A percentile compares a stretch with the other conserved stretches of the same genome.
Conservation (phyloP, 2,113 vertebrate genomes). For the Zosterops japonicus region DNA sequence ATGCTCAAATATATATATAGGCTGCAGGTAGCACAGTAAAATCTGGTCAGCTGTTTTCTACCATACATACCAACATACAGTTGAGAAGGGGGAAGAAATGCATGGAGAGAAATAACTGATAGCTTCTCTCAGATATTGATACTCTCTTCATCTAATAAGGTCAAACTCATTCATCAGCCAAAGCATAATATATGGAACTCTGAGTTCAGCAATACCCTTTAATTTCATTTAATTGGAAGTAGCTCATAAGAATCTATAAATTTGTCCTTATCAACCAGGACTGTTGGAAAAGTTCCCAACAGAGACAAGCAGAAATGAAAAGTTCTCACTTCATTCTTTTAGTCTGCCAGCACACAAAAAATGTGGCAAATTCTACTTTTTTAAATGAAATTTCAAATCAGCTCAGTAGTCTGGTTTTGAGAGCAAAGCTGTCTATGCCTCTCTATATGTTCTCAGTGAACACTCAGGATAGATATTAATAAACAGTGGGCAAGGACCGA, state of each 20-base stretch:
- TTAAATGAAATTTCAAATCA: background rate
- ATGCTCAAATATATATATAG: background rate
- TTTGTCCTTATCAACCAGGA: background rate
- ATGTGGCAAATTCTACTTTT: fast-evolving
- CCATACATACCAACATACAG: no score
- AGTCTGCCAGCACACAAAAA: background rate
- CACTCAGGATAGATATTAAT: background rate
- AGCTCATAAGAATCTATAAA: background rate
- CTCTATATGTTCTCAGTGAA: background rate
- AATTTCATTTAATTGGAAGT: background rate
- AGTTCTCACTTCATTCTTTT: background rate
- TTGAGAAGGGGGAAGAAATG: background rate
- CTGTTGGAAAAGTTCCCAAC: background rate
- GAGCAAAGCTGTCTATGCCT: background rate
- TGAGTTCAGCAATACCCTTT: background rate
- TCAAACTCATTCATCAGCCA: background rate
- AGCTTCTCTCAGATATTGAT: background rate
- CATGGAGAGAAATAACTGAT: background rate
- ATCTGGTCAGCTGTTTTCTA: background rate
- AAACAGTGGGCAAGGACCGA: background rate
- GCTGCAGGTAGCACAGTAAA: background rate
- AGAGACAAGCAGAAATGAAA: background rate
- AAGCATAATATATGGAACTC: background rate
- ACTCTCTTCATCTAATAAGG: background rate
- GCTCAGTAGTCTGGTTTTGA: background rate